Conservation (phyloP, 2,888 invertebrate genomes). For the Pristionchus exspectatus region DNA sequence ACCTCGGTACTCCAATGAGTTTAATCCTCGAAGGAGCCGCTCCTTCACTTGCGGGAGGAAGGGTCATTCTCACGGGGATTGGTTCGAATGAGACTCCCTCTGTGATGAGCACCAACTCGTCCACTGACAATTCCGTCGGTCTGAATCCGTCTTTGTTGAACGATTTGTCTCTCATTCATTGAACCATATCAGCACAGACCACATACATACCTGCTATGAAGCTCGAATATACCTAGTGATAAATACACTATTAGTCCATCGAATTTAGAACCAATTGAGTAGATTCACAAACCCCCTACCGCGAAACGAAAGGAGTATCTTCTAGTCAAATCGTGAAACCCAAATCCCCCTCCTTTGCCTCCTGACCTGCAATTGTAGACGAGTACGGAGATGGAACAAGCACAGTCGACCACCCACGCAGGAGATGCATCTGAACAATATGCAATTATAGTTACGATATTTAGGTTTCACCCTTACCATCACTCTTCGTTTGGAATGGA, state of each 20-base stretch:
- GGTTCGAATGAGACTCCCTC: constrained; percentile 75
- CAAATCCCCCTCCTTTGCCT: constrained; percentile 53
- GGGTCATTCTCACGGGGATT: constrained; percentile 71
- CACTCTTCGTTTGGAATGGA: constrained; percentile 70
- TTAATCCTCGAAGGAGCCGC: constrained; percentile 65
- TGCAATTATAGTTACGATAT: not conserved
- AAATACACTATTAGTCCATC: no score
- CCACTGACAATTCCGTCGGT: constrained; percentile 62
- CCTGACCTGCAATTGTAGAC: constrained; percentile 62
- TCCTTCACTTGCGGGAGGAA: constrained; percentile 66
- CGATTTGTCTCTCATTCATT: no score
- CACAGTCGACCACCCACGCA: constrained; percentile 74
- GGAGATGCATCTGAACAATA: constrained; percentile 34
- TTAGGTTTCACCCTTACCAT: constrained; percentile 42
- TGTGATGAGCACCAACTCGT: constrained; percentile 62
- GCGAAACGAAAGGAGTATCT: no score
- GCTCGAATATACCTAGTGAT: no score
- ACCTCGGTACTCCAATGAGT: constrained; percentile 73
- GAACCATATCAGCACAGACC: no score
- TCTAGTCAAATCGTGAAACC: not conserved
- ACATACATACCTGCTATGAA: no score
- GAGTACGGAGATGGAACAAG: constrained; percentile 64
- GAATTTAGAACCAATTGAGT: no score
- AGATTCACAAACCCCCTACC: no score
- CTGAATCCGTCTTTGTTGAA: not conserved